Conservation (phyloP, 2,113 vertebrate species). For the Cynopterus brachyotis region DNA sequence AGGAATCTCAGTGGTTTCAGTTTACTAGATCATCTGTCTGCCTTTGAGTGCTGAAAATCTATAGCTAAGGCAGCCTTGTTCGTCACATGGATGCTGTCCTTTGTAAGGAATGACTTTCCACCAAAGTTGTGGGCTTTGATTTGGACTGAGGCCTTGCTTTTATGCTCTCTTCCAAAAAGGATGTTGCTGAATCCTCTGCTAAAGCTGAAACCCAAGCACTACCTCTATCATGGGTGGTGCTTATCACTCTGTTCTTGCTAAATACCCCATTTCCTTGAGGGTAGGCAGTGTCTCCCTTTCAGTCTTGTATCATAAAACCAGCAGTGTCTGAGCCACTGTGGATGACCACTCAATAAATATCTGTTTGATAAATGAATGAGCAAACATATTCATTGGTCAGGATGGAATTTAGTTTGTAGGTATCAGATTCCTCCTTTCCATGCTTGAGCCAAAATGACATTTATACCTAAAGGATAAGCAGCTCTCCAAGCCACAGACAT, state of each 20-base stretch:
- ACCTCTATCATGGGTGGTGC: background rate
- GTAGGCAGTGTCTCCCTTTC: background rate
- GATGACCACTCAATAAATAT: background rate
- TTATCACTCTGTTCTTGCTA: background rate
- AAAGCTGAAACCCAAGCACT: background rate
- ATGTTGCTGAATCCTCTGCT: background rate
- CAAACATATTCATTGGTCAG: background rate
- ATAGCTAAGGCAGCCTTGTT: background rate
- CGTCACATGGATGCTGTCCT: fast-evolving
- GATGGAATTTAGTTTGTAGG: background rate
- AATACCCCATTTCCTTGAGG: background rate
- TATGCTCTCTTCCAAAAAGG: background rate
- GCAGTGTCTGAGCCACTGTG: background rate
- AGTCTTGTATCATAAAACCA: background rate
- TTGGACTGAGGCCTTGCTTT: background rate
- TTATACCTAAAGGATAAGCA: background rate
- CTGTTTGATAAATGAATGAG: background rate
- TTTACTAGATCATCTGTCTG: background rate
- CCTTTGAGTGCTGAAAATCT: background rate
- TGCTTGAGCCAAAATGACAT: background rate
- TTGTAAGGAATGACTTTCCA: background rate
- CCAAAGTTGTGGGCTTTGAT: background rate
- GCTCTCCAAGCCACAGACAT: background rate
- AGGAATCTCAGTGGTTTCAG: background rate
- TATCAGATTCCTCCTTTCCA: background rate